A percentile compares a stretch with the other conserved stretches of the same genome.
Evolutionary conservation across 2,888 invertebrate species (phyloP).

Genomic region (Rhamphomyia laevipes): DNA sequence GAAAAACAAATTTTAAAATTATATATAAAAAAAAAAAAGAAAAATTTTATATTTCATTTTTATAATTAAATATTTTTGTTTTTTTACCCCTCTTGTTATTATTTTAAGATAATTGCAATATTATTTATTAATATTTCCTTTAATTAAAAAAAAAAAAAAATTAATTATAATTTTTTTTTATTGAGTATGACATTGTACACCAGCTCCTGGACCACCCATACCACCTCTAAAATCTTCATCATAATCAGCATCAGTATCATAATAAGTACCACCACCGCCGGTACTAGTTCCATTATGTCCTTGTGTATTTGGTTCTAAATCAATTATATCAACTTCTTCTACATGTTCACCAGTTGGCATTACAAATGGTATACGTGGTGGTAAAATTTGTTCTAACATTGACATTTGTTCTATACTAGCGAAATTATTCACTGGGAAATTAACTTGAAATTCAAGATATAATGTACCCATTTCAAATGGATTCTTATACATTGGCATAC

Average conservation of each 20-base stretch:
- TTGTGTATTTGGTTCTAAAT: conserved; percentile 55
- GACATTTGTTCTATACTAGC: conserved; percentile 52
- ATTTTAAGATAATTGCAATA: too few species aligned
- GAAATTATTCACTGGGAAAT: conserved; percentile 75
- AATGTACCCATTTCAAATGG: conserved; percentile 80
- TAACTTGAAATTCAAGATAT: conserved; percentile 73
- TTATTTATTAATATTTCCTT: too few species aligned
- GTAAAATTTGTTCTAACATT: conserved; percentile 62
- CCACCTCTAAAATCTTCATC: conserved; percentile 34
- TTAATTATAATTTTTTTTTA: conserved; percentile 30
- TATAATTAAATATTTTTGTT: too few species aligned
- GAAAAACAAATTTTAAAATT: too few species aligned
- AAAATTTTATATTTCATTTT: too few species aligned
- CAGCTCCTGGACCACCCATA: conserved; percentile 30
- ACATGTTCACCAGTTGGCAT: conserved; percentile 71
- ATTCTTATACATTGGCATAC: conserved; percentile 80
- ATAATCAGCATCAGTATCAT: conserved; percentile 40
- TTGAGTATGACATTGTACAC: conserved; percentile 75
- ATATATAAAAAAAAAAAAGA: too few species aligned
- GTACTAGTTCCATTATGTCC: conserved; percentile 58
- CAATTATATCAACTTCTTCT: conserved; percentile 73
- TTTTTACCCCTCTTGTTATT: too few species aligned
- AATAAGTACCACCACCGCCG: conserved; percentile 43
- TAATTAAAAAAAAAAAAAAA: too few species aligned
- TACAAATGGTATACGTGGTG: conserved; percentile 54